Base-by-base conservation (phyloP, 2,797 vertebrate genomes). In the Euthynnus affinis region DNA sequence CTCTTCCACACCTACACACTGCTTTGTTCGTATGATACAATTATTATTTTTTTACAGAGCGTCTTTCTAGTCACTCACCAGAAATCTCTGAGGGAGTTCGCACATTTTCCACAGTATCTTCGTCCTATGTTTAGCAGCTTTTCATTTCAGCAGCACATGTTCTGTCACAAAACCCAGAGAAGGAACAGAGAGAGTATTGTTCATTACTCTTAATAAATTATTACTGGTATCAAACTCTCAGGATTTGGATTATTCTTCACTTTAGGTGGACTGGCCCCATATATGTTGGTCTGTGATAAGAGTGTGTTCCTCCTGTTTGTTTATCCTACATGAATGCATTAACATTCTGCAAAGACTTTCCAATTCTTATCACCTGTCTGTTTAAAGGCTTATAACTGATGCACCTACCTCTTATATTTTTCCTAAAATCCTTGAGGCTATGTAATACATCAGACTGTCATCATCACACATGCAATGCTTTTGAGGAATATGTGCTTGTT, bases 71-170 rank as follows among this genome's bases (percentile, higher is more conserved):
- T 81, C 61, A 44, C 79, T 23, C 63, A 67, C 63, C 65, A 48
- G 55, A 74, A 29, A 74, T 78, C 63, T 82, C 70, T 72, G 9
- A 3, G 6, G 23, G 75, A 86, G 70, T 81, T 91, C 23, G 10
- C 88, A 86, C 85, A 69, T 85, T 74, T 74, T 62, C 34, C 52
- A 61, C 71, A 78, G 27, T 29, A 29, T 81, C 73, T 59, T 70
- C 59, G 44, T 72, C 42, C 60, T 87, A 77, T 88, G 60, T 86
- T 87, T 58, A 85, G 74, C 84, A 85, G 82, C 70, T 88, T 88
- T 81, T 85, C 15, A 52, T 87, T 75, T 83, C n/a, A 29, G 44
- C 37, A 65, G 64, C 87, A 85, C 80, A 77, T 84, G 53, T 64
- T 85, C 48, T 78, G 61, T 72, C 71, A 14, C 25, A 55, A 74